Conservation (phyloP, 2,113 vertebrate genomes). For the Brachypteracias leptosomus region DNA sequence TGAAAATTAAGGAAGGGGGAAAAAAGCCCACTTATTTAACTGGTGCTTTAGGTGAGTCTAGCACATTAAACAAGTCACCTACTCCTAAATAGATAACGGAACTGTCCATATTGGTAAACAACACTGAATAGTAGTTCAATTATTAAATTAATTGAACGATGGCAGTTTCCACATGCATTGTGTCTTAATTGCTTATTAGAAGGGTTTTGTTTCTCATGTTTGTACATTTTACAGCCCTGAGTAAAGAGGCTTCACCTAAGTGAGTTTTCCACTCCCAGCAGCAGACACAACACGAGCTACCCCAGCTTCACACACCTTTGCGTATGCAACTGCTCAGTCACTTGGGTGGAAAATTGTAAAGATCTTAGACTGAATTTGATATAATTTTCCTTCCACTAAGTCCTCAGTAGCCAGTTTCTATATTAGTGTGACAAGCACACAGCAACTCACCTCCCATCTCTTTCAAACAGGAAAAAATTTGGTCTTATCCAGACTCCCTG, state of each 20-base stretch:
- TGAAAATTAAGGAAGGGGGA: not conserved
- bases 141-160: not conserved
- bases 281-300: not conserved
- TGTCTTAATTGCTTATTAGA: not conserved
- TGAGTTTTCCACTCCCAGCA: not conserved
- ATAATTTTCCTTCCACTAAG: not conserved
- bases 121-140: not conserved
- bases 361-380: not conserved
- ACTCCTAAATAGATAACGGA: not conserved
- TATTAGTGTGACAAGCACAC: rapidly evolving
- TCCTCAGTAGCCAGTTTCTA: not conserved
- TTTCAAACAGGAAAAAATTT: not conserved
- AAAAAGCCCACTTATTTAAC: not conserved
- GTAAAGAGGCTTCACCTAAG: not conserved
- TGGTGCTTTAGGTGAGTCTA: not conserved
- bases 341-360: rapidly evolving
- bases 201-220: not conserved
- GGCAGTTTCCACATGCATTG: not conserved
- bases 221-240: not conserved
- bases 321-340: not conserved
- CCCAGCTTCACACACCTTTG: not conserved
- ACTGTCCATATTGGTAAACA: not conserved
- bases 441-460: not conserved
- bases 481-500: not conserved
- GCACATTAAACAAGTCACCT: not conserved